Evolutionary conservation across 2,888 invertebrate genomes (phyloP).

Genomic region (Osmoderma eremita): DNA sequence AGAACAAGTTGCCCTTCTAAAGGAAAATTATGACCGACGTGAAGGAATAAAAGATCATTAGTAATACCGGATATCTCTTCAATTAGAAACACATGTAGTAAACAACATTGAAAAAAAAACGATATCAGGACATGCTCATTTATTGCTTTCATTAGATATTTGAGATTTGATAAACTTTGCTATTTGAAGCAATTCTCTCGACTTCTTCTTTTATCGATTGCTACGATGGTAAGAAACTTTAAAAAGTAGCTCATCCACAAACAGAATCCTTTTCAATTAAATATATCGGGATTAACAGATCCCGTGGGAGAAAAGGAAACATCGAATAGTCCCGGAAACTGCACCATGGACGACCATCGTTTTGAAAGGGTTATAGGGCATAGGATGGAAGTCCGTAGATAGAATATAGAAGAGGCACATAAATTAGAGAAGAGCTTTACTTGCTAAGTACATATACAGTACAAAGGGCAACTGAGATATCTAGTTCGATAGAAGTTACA

Average conservation of each 20-base stretch:
- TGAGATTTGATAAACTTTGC: too few relatives aligned
- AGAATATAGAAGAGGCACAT: not conserved
- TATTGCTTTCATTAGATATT: too few relatives aligned
- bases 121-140: too few relatives aligned
- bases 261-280: constrained; percentile 20
- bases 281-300: constrained; percentile 20
- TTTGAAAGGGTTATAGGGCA: constrained; percentile 12
- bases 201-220: too few relatives aligned
- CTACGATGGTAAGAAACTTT: too few relatives aligned
- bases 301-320: constrained; percentile 16
- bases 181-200: too few relatives aligned
- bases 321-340: not conserved
- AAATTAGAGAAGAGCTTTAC: constrained; percentile 9
- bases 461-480: too few relatives aligned
- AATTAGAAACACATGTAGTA: too few relatives aligned
- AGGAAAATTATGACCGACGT: constrained; percentile 5
- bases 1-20: not conserved
- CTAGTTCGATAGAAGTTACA: too few relatives aligned
- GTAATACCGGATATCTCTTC: not conserved
- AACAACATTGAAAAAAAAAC: too few relatives aligned
- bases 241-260: not conserved
- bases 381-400: not conserved
- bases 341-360: constrained; percentile 1
- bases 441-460: not conserved
- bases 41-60: not conserved